phyloP scores from a whole-genome alignment of 2,797 vertebrate species.

The Cyclopterus lumpus region DNA sequence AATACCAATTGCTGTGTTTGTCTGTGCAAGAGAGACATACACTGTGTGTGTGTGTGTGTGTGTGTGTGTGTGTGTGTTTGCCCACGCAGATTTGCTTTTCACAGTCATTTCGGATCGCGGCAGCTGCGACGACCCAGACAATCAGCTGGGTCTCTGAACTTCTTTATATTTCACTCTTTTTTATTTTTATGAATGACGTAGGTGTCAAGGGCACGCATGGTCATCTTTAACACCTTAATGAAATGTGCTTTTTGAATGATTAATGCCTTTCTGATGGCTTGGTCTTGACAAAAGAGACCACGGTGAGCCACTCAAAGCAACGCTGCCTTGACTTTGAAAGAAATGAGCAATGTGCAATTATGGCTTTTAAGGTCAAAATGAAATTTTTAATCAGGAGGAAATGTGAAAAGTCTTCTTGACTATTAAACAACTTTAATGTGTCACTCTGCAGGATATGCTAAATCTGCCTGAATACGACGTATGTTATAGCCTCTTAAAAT shows the following conservation, averaged over 20 bases:
- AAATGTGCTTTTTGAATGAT: constrained; percentile 28
- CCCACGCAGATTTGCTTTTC: constrained; percentile 50
- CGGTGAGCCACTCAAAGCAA: neutral
- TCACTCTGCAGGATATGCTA: neutral
- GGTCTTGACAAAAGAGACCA: neutral
- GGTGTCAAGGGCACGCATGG: constrained; percentile 1
- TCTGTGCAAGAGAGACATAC: constrained; percentile 10
- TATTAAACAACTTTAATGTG: neutral
- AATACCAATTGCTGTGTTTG: constrained; percentile 51
- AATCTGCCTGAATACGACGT: neutral
- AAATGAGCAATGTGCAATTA: neutral
- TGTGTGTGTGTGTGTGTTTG: constrained; percentile 28
- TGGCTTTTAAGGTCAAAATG: constrained; percentile 11
- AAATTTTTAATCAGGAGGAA: neutral
- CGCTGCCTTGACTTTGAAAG: neutral
- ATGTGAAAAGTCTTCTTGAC: constrained; percentile 9
- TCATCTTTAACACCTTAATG: neutral
- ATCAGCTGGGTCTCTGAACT: neutral
- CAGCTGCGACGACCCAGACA: constrained; percentile 25
- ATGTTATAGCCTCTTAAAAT: neutral
- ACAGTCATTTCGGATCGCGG: constrained; percentile 24
- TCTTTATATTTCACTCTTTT: neutral
- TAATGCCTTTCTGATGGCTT: neutral
- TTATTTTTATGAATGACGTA: neutral
- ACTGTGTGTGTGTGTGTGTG: neutral